Evolutionary conservation across 2,797 vertebrate genomes (phyloP), one percentile per base, ranked within the genome.

Genomic region (Labeo calbasu): DNA sequence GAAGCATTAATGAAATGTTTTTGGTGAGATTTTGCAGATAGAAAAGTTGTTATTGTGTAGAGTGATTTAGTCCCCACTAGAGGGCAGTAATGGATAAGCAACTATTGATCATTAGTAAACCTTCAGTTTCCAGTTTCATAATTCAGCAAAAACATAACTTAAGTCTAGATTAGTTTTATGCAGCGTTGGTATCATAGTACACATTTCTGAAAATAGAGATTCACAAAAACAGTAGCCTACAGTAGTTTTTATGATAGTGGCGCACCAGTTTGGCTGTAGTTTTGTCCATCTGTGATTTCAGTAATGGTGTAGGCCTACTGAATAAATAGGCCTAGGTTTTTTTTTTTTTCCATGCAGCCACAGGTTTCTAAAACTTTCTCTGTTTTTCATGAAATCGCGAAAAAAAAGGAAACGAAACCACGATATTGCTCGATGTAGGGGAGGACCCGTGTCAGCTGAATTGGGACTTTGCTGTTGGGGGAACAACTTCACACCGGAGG

Each of bases 401-500:
- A 57, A 86, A 86, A 89, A 89, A 11, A 65, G 82, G 90, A 94
- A 88, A 72, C 89, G 89, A 91, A 89, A 77, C 23, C 10, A 43
- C 77, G 15, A 19, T 1, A 77, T 76, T 40, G 68, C 63, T 51
- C 23, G 6, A 59, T n/a, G 84, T 10, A 82, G 19, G 81, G 65
- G 79, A 51, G 12, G 63, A 15, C 15, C n/a, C 46, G 9, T 72
- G 78, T 88, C 36, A 46, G 80, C 23, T 11, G 66, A 57, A 69
- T 65, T 65, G 43, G 32, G 8, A 65, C 23, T 19, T 76, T 0
- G 2, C 61, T 15, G 70, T 15, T 17, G 46, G 79, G 57, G 72
- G 7, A 32, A 7, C 23, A 66, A 66, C 66, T 77, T 55, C 43
- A 48, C 5, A 1, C 81, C 55, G 53, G 50, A 68, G 21, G 53